Base-by-base conservation (phyloP, 2,888 invertebrate species). In the Antheraea assamensis region DNA sequence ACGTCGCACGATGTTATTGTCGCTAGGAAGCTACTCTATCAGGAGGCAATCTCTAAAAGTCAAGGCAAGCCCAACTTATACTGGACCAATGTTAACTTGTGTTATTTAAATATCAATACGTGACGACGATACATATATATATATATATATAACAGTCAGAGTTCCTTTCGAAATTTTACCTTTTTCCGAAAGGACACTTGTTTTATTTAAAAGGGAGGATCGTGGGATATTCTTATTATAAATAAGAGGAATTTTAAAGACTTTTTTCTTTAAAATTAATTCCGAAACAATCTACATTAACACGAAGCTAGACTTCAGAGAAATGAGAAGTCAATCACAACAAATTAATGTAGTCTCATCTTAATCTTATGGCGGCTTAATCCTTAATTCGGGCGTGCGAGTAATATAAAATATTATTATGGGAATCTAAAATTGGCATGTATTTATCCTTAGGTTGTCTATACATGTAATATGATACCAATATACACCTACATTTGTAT, bases 1-100 rank as follows among this genome's bases (percentile, higher is more conserved):
- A 72, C 68, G 71, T 72, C 74, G 71, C 61, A 52, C 35, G 71
- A 27, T 66, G 74, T 73, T 80, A 78, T 75, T 89, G 88, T 91
- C 91, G 86, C 80, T 82, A 92, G 92, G 94, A 94, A 93, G 93
- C 92, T 73, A 27, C 72, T 61, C 55, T 47, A 80, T 87, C 85
- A 83, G 86, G 87, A 86, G 83, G 88, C 86, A 84, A 84, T 87
- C 83, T 87, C 86, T 92, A 94, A 94, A 94, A 90, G 91, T 93
- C 94, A 94, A 94, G 94, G 94, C 81, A 90, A 82, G 72, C 79
- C 78, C 81, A 85, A 81, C 86, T 88, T 86, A 88, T 87, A 88
- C 86, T 88, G 90, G 90, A 93, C 92, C 94, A 94, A 94, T 94
- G 94, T 92, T 89, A 94, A 94, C 94, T 91, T 87, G 93, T 94